These are phyloP conservation scores for Microhierax caerulescens DNA, from an alignment of 2,797 vertebrate species.

Conservation along the genomic window DNA sequence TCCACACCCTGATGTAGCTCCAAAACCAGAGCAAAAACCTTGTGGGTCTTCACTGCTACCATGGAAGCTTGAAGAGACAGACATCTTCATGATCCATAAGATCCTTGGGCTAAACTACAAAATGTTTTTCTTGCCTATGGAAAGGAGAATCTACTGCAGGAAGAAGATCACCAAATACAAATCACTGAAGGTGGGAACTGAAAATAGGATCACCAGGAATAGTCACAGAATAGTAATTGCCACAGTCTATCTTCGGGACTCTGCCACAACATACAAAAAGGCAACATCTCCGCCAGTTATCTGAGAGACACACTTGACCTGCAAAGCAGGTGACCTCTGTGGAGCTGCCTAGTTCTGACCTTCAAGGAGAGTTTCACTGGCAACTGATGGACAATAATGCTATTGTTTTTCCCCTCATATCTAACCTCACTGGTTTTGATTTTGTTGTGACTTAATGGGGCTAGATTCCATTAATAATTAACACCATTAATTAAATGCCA, in stretches of 20 bases:
- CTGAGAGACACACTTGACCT: neutral
- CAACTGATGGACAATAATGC: neutral
- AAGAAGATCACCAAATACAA: neutral
- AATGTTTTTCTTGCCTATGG: neutral
- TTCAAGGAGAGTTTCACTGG: neutral
- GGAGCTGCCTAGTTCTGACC: neutral
- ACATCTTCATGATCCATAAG: neutral
- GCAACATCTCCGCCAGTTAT: neutral
- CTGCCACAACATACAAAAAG: neutral
- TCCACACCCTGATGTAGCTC: neutral
- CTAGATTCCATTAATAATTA: neutral
- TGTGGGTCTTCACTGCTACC: neutral
- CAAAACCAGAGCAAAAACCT: neutral
- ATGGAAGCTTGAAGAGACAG: neutral
- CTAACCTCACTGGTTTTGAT: neutral
- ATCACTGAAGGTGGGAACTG: neutral
- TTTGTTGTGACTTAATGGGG: neutral
- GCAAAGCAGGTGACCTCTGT: neutral
- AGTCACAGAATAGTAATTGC: neutral
- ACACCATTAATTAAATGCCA: neutral
- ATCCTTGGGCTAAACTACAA: neutral
- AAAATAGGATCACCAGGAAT: neutral
- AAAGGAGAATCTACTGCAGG: neutral
- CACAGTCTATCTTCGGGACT: rapidly evolving
- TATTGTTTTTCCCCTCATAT: neutral